These are phyloP conservation scores for Holcopasites calliopsidis DNA, from an alignment of 1,140 invertebrate species.

Conservation along the genomic window DNA sequence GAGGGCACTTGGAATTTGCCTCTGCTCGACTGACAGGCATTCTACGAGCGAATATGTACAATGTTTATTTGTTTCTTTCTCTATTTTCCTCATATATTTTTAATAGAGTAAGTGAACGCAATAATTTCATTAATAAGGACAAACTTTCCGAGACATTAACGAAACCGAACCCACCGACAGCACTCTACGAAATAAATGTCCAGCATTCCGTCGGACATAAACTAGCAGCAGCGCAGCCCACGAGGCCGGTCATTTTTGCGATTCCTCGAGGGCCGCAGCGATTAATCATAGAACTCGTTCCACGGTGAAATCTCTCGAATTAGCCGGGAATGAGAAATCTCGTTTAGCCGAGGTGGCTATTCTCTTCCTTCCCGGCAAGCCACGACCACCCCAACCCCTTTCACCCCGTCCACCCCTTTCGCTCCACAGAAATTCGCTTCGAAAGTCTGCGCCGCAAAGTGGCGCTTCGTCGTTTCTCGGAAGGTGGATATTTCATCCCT, in stretches of 20 bases:
- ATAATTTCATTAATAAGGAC: no score
- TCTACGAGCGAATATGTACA: no score
- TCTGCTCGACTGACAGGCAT: no score
- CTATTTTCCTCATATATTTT: no score
- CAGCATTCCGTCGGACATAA: not conserved
- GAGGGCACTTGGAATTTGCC: not conserved
- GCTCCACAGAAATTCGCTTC: constrained; percentile 51
- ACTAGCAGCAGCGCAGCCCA: not conserved
- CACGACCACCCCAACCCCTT: not conserved
- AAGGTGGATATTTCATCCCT: constrained; percentile 53
- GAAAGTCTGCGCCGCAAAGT: constrained; percentile 48
- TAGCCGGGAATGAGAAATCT: constrained; percentile 50
- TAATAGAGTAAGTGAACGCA: no score
- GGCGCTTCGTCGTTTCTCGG: constrained; percentile 23
- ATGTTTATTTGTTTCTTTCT: no score
- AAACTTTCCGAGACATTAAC: not conserved
- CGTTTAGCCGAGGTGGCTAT: constrained; percentile 27
- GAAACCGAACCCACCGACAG: no score
- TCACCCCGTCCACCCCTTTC: not conserved
- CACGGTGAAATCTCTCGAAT: constrained; percentile 39
- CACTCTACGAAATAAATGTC: not conserved
- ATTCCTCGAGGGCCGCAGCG: not conserved
- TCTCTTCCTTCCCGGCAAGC: not conserved
- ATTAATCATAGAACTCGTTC: constrained; percentile 50
- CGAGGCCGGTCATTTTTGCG: not conserved